These are phyloP conservation scores for Rhopilema esculentum DNA, from an alignment of 30 jellyfish, hydroid and myxozoan genomes.

Conservation along the genomic window DNA sequence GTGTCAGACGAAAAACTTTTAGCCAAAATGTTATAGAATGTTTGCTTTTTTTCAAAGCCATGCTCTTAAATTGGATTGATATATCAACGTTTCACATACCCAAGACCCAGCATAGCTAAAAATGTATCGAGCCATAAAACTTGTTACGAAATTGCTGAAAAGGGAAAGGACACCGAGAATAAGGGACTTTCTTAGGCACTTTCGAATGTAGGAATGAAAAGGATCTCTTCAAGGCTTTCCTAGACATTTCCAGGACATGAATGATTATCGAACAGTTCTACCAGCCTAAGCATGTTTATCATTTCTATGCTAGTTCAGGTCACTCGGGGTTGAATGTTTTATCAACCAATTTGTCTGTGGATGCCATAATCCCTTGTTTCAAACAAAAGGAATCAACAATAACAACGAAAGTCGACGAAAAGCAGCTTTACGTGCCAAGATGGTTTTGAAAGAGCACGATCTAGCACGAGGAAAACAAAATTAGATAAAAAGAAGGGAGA, in stretches of 20 bases:
- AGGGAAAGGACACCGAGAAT: background rate
- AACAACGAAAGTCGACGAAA: background rate
- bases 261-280: too few relatives aligned
- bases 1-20: too few relatives aligned
- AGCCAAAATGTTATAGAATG: too few relatives aligned
- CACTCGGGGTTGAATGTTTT: background rate
- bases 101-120: too few relatives aligned
- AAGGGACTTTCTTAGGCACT: too few relatives aligned
- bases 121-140: too few relatives aligned
- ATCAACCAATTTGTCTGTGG: background rate
- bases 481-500: background rate
- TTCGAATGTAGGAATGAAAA: too few relatives aligned
- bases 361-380: background rate
- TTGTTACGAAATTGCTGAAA: background rate
- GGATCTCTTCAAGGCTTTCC: too few relatives aligned
- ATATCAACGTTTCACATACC: too few relatives aligned
- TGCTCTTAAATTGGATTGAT: background rate
- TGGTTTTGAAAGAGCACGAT: background rate
- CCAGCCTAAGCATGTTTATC: too few relatives aligned
- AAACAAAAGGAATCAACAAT: background rate
- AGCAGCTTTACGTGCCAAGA: background rate
- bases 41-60: background rate
- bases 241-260: too few relatives aligned
- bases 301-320: too few relatives aligned
- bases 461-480: background rate